These are phyloP conservation scores for Circaetus gallicus DNA, from an alignment of 2,113 vertebrate species.

Conservation along the genomic window DNA sequence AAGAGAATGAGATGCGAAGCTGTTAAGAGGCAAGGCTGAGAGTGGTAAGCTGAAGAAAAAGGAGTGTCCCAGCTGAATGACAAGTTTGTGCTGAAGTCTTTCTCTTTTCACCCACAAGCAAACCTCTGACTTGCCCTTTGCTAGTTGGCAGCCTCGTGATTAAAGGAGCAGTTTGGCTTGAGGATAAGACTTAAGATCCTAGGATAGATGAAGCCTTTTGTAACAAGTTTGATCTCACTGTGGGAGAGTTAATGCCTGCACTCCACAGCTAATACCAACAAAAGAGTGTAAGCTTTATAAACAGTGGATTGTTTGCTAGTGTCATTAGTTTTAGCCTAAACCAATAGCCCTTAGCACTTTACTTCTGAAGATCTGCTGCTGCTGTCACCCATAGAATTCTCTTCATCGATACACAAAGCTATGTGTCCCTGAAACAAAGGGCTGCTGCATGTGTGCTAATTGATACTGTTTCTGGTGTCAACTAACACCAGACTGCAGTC, in stretches of 20 bases:
- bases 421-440: not conserved
- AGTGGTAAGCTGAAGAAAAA: not conserved
- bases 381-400: not conserved
- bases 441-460: not conserved
- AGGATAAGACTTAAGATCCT: not conserved
- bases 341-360: not conserved
- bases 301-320: not conserved
- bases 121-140: not conserved
- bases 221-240: not conserved
- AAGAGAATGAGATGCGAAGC: not conserved
- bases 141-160: not conserved
- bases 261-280: not conserved
- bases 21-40: not conserved
- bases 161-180: not conserved
- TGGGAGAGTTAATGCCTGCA: not conserved
- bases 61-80: not conserved
- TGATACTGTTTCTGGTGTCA: not conserved
- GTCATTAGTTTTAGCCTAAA: not conserved
- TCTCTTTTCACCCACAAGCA: not conserved
- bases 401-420: not conserved
- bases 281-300: not conserved
- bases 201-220: not conserved
- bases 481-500: not conserved
- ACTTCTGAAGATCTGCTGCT: not conserved
- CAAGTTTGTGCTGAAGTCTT: not conserved